Evolutionary conservation across 2,113 vertebrate species (phyloP), one percentile per base, ranked within the genome.

Genomic region (Sardina pilchardus): DNA sequence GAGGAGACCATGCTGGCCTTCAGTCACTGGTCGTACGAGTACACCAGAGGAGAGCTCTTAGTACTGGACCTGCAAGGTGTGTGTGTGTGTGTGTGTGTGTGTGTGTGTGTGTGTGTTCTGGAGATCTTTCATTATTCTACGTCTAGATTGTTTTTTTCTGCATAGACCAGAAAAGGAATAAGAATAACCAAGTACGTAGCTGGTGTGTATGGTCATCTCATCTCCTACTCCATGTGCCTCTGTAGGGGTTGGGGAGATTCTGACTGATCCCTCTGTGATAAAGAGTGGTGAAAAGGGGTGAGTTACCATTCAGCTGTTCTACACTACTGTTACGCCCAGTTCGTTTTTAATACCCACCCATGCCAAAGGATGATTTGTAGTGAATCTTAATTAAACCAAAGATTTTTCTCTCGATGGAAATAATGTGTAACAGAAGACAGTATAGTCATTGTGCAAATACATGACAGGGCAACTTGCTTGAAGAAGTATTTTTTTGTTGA

Each of bases 1-100:
- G 98, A 99, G 91, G 98, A 99, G 86, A 98, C 98, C 88, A 99
- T 99, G 98, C 93, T 99, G 87, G 98, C 98, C 88, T 99, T 99
- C 92, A 99, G 98, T 94, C 98, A 99, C 90, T 99, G 98, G 98
- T 97, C 96, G 0, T 99, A 98, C 0, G 98, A 99, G 89, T 99
- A 98, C 90, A 99, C 98, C 7, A 95, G 98, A 17, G 98, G 98
- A 82, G 98, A 99, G 82, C 90, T 99, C 90, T 88, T 99, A 89
- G 98, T 99, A 24, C 96, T 99, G 39, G 98, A 99, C 91, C 94
- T 99, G 90, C 98, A 99, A 96, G 98, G 98, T 99, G 34, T 80
- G 26, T 39, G 19, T n/a, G 4, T 80, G 48, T 88, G 45, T 84
- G 34, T 84, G 9, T 87, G 34, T 78, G 39, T 87, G 81, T 87